Base-by-base conservation (phyloP, 1,140 invertebrate species). In the Glossosoma conforme region DNA sequence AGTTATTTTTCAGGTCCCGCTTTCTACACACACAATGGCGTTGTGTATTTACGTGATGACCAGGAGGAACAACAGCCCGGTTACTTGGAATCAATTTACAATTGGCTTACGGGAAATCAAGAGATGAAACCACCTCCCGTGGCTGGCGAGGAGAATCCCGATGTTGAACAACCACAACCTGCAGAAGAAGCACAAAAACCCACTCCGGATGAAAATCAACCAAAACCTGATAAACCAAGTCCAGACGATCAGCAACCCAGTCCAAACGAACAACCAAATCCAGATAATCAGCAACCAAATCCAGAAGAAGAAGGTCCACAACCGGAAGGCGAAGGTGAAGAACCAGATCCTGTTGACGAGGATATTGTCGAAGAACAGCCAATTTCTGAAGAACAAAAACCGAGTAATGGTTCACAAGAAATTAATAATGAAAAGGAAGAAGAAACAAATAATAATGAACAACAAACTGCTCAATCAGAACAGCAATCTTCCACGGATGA, bases 41-140 rank as follows among this genome's bases (percentile, higher is more conserved):
- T 46, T 1, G 24, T 52, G 3, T 45, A 52, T 33, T 19, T 46
- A 17, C 45, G 35, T 2, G 35, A 48, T 15, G 42, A 20, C 24
- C 5, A n/a, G 11, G 30, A 37, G 13, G 25, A 22, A 3, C 30
- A 35, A 11, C 14, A 22, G 19, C 25, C 36, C 9, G 36, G 50
- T 17, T 52, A 46, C 30, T 3, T 52, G 4, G 41, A 44, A 36
- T 10, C 30, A 5, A 13, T 36, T 21, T 44, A 52, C 15, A 24
- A n/a, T 37, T 44, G 25, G 14, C 13, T 28, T 20, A 32, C 32
- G n/a, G 38, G 40, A 2, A 9, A 36, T 3, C n/a, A 15, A 33
- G 9, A 33, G 11, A 33, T 33, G 32, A 33, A 41, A 41, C 38
- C 38, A 17, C 3, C 18, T 41, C 38, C 38, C 11, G 38, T n/a